A percentile compares a stretch with the other conserved stretches of the same genome.
phyloP scores from a whole-genome alignment of 2,113 vertebrate species.

The Larimichthys polyactis region DNA sequence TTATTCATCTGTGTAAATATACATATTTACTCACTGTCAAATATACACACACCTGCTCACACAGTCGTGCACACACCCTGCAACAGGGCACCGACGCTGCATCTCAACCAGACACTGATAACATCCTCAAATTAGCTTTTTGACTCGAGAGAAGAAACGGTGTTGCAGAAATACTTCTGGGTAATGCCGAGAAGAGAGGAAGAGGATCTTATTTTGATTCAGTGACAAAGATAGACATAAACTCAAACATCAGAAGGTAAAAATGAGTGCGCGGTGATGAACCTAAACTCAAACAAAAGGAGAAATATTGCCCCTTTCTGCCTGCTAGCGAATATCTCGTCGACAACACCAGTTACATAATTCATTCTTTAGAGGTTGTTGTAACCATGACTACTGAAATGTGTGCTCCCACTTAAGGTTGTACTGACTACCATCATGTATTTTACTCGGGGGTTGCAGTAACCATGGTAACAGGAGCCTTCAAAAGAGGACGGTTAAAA shows the following conservation, averaged over 20 bases:
- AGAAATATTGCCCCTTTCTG: slow-evolving; percentile 44
- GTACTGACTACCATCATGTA: slow-evolving; percentile 72
- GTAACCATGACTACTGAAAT: slow-evolving; percentile 78
- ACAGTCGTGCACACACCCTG: slow-evolving; percentile 1
- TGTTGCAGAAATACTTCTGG: slow-evolving; percentile 28
- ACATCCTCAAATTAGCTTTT: slow-evolving; percentile 50
- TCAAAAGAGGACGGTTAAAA: slow-evolving; percentile 62
- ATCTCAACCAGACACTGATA: slow-evolving; percentile 52
- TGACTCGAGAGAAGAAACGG: slow-evolving; percentile 16
- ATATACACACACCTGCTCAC: slow-evolving; percentile 2
- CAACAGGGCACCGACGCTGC: slow-evolving; percentile 15
- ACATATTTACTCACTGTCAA: slow-evolving; percentile 57
- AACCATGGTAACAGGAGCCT: slow-evolving; percentile 75
- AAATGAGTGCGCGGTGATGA: neutral
- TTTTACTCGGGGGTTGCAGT: slow-evolving; percentile 71
- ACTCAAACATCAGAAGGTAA: slow-evolving; percentile 8
- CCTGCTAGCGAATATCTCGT: slow-evolving; percentile 51
- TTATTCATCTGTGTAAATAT: slow-evolving; percentile 56
- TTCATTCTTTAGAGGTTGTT: slow-evolving; percentile 77
- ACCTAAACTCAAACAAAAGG: slow-evolving; percentile 10
- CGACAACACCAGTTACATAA: slow-evolving; percentile 78
- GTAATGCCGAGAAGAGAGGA: slow-evolving; percentile 32
- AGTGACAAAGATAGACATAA: neutral
- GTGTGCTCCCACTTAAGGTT: slow-evolving; percentile 74
- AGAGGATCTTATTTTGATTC: slow-evolving; percentile 10